These are phyloP conservation scores for Yponomeuta evonymella DNA, from an alignment of 2,888 invertebrate species.

Conservation along the genomic window DNA sequence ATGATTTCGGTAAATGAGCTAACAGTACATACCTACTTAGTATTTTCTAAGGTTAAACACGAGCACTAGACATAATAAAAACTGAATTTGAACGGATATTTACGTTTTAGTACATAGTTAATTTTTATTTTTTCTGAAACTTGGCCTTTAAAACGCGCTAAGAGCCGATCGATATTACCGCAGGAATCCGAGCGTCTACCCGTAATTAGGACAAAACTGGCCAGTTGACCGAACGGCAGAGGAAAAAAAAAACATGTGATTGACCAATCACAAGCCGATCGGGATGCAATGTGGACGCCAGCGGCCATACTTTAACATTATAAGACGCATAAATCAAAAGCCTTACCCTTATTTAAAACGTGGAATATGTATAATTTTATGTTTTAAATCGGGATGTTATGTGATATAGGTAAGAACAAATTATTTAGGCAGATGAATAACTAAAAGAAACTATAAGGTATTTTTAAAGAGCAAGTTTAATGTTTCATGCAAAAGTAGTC, in stretches of 20 bases:
- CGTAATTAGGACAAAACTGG: conserved; percentile 61
- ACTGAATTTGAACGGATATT: no score
- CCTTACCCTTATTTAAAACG: conserved; percentile 52
- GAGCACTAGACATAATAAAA: no score
- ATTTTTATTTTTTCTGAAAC: not conserved
- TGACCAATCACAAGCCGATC: conserved; percentile 58
- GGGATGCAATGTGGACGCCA: conserved; percentile 49
- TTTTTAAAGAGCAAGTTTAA: not conserved
- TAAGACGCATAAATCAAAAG: conserved; percentile 67
- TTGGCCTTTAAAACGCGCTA: not conserved
- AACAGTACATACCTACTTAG: not conserved
- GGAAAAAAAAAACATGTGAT: conserved; percentile 46
- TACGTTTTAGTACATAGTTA: not conserved
- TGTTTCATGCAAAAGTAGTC: not conserved
- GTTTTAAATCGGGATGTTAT: conserved; percentile 26
- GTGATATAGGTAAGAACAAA: not conserved
- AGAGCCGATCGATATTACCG: conserved; percentile 25
- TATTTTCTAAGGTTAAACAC: not conserved
- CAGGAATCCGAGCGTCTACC: conserved; percentile 40
- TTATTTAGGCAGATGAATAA: not conserved
- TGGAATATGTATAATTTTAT: conserved; percentile 43
- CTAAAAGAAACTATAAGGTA: not conserved
- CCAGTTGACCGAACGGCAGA: conserved; percentile 31
- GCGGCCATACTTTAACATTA: conserved; percentile 65
- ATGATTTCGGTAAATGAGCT: no score